Conservation (phyloP, 1,140 invertebrate genomes). For the Drosophila sucinea region DNA sequence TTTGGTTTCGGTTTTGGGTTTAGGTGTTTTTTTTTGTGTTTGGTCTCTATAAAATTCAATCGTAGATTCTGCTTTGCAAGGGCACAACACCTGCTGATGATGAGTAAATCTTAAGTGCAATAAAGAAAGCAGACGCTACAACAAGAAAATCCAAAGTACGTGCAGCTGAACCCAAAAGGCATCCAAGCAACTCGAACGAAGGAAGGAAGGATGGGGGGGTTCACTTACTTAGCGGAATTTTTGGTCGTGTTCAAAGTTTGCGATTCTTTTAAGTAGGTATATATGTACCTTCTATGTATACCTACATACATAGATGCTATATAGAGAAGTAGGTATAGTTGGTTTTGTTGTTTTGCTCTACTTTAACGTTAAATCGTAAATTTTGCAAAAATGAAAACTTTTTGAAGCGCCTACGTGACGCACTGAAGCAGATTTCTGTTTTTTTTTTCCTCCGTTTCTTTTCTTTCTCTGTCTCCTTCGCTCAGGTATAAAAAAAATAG, state of each 20-base stretch:
- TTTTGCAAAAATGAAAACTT: conserved; percentile 80
- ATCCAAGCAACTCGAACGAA: background rate
- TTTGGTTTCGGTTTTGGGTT: too few species aligned
- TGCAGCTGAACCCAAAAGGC: conserved; percentile 65
- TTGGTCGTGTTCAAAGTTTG: conserved; percentile 77
- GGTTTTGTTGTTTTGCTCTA: conserved; percentile 68
- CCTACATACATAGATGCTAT: too few species aligned
- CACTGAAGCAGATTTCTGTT: conserved; percentile 69
- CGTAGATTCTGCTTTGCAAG: conserved; percentile 52
- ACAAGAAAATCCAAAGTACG: conserved; percentile 76
- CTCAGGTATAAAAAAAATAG: conserved; percentile 57
- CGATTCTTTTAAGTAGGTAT: conserved; percentile 73
- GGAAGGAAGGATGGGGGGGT: conserved; percentile 23
- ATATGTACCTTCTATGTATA: conserved; percentile 6
- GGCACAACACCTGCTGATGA: conserved; percentile 80
- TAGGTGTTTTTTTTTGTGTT: background rate
- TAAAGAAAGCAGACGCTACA: conserved; percentile 66
- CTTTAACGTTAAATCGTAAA: conserved; percentile 82
- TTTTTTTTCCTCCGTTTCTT: background rate
- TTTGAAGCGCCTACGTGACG: conserved; percentile 83
- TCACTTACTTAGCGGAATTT: conserved; percentile 82
- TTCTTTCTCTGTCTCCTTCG: background rate
- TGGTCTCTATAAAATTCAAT: conserved; percentile 70
- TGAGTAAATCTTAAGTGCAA: conserved; percentile 82
- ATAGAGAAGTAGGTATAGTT: background rate